Evolutionary conservation across 2,113 vertebrate species (phyloP).

Genomic region (Tor tambroides): DNA sequence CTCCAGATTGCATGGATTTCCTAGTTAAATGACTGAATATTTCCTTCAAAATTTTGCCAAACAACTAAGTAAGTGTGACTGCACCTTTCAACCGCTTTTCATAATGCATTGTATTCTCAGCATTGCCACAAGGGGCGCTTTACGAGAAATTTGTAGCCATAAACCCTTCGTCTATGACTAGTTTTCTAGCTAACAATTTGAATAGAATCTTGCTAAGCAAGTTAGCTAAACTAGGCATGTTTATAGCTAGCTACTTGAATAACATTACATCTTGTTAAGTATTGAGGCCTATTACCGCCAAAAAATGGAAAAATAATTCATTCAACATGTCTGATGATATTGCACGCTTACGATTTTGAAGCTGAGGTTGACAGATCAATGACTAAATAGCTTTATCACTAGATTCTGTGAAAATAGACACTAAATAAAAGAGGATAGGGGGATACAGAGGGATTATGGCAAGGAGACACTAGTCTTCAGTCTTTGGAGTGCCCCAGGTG

Average conservation of each 20-base stretch:
- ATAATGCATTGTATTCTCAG: neutral
- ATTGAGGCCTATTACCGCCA: neutral
- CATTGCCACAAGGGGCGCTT: too few relatives aligned
- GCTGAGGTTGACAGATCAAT: neutral
- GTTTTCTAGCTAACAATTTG: neutral
- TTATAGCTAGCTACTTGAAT: neutral
- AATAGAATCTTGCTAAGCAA: neutral
- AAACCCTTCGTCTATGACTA: too few relatives aligned
- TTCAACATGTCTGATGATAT: neutral
- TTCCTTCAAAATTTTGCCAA: neutral
- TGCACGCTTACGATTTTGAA: neutral
- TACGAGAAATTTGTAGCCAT: neutral
- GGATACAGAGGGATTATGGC: neutral
- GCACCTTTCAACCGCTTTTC: neutral
- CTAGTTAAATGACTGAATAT: neutral
- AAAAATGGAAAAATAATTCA: neutral
- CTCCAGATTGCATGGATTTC: neutral
- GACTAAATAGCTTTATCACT: slow-evolving; percentile 5
- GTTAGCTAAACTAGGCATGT: neutral
- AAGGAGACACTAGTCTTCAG: neutral
- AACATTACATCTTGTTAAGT: neutral
- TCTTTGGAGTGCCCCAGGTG: slow-evolving; percentile 25
- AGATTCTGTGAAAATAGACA: too few relatives aligned
- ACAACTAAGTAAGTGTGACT: neutral
- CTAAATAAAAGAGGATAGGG: neutral